Evolutionary conservation across 2,888 invertebrate species (phyloP).

Genomic region (Troides helena): DNA sequence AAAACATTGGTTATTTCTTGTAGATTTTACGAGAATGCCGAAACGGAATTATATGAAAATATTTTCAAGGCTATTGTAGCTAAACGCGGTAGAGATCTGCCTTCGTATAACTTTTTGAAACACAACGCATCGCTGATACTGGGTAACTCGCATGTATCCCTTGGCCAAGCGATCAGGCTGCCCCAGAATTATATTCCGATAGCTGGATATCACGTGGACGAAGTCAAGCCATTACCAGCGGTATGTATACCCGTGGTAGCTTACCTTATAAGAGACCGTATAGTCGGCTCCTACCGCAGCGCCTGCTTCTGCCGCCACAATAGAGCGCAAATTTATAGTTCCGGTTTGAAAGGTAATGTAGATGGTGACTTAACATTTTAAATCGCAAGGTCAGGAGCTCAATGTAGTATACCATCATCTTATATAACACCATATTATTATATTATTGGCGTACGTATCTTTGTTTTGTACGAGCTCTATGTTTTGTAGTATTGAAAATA

Average conservation of each 20-base stretch:
- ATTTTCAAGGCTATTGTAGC: slow-evolving; percentile 5
- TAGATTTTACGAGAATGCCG: slow-evolving; percentile 19
- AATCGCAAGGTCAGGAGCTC: too few species aligned
- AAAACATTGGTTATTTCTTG: not conserved
- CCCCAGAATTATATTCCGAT: slow-evolving; percentile 48
- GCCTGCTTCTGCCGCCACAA: not conserved
- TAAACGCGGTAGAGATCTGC: slow-evolving; percentile 18
- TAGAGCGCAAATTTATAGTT: not conserved
- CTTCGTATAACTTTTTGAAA: slow-evolving; percentile 14
- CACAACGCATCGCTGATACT: slow-evolving; percentile 43
- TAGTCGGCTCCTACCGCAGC: not conserved
- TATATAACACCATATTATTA: too few species aligned
- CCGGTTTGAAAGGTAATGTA: not conserved
- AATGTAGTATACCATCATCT: too few species aligned
- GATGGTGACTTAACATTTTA: too few species aligned
- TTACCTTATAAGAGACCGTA: not conserved
- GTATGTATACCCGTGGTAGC: slow-evolving; percentile 1
- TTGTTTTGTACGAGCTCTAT: too few species aligned
- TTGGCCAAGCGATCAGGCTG: slow-evolving; percentile 40
- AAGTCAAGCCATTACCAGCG: slow-evolving; percentile 16
- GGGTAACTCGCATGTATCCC: slow-evolving; percentile 46
- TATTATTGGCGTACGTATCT: too few species aligned
- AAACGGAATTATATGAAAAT: slow-evolving; percentile 13
- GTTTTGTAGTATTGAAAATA: too few species aligned
- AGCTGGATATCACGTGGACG: slow-evolving; percentile 41